Conservation (phyloP, 23 tunicate genomes). For the Oikopleura dioica region DNA sequence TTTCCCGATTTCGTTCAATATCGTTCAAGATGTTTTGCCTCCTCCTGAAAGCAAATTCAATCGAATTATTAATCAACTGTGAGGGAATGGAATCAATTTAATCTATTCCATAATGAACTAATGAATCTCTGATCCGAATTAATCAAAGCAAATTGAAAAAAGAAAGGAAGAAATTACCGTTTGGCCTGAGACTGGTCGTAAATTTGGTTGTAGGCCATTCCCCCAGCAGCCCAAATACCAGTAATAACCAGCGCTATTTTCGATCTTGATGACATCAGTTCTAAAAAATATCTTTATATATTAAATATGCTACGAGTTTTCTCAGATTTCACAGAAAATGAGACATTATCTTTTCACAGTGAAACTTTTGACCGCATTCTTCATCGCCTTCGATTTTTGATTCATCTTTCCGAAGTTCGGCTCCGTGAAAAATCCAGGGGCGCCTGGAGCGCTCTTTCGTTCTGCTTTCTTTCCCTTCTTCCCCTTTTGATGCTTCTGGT, state of each 20-base stretch:
- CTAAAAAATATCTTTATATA: not conserved
- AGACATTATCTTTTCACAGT: no score
- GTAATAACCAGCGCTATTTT: not conserved
- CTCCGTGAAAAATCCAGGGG: not conserved
- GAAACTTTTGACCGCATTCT: not conserved
- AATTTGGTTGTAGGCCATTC: not conserved
- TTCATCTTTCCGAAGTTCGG: conserved; percentile 8
- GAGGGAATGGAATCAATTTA: not conserved
- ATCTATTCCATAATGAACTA: not conserved
- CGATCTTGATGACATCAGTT: not conserved
- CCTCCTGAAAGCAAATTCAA: not conserved
- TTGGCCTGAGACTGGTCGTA: not conserved
- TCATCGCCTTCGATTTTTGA: not conserved
- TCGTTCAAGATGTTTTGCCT: not conserved
- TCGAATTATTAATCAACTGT: not conserved
- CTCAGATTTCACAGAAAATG: no score
- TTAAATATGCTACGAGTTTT: not conserved
- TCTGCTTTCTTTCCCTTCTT: not conserved
- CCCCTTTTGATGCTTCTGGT: not conserved
- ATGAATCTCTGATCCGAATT: not conserved
- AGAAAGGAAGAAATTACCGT: not conserved
- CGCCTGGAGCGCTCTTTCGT: conserved; percentile 3
- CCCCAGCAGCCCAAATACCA: not conserved
- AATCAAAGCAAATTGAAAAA: not conserved
- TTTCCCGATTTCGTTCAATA: conserved; percentile 7